These are phyloP conservation scores for Echinometra lucunter DNA, from an alignment of 53 echinoderm and acorn worm genomes.

Conservation along the genomic window DNA sequence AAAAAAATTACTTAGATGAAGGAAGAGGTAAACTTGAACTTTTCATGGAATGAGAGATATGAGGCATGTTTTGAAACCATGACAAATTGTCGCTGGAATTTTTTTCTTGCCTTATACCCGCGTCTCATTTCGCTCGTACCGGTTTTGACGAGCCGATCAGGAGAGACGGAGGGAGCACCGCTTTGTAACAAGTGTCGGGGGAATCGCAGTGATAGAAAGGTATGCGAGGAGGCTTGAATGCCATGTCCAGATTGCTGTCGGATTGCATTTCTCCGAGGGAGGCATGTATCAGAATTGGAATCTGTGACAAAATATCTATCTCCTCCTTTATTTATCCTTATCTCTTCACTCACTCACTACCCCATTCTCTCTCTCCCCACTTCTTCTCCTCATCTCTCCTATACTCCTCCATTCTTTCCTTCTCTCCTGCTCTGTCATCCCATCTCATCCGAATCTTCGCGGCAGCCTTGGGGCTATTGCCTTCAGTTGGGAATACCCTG, in stretches of 20 bases:
- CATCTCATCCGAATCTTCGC: constrained; percentile 45
- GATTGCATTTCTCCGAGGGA: constrained; percentile 69
- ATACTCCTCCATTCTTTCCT: neutral
- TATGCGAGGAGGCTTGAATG: constrained; percentile 44
- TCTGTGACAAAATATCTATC: constrained; percentile 71
- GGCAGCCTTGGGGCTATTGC: constrained; percentile 63
- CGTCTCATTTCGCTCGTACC: constrained; percentile 25
- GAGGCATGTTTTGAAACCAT: constrained; percentile 63
- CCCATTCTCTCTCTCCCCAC: constrained; percentile 16
- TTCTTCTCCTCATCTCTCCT: constrained; percentile 22
- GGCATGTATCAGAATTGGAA: constrained; percentile 61
- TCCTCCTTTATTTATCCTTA: constrained; percentile 30
- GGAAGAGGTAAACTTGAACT: constrained; percentile 47
- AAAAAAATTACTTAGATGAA: neutral
- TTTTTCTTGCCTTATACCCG: neutral
- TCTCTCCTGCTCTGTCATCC: constrained; percentile 24
- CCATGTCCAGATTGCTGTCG: constrained; percentile 65
- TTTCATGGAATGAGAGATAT: constrained; percentile 47
- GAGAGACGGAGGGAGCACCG: constrained; percentile 19
- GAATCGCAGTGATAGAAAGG: constrained; percentile 64
- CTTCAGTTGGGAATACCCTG: constrained; percentile 58
- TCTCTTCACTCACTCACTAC: constrained; percentile 49
- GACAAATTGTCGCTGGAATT: constrained; percentile 65
- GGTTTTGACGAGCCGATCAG: constrained; percentile 31
- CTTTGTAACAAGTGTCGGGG: constrained; percentile 71